Conservation (phyloP, 2,113 vertebrate genomes). For the Cariama cristata region DNA sequence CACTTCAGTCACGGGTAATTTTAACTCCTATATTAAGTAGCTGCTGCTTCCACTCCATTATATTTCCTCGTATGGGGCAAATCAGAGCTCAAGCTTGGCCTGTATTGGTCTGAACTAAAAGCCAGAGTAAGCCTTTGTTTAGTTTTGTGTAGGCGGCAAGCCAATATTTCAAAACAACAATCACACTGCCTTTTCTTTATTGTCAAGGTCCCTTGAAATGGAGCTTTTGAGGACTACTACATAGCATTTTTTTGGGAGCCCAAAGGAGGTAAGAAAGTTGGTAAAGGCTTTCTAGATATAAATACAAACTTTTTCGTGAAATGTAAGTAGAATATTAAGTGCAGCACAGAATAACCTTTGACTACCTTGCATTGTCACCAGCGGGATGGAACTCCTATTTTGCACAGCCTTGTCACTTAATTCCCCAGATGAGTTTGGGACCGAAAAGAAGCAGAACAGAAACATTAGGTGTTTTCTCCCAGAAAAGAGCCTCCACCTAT, state of each 20-base stretch:
- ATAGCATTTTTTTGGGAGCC: background rate
- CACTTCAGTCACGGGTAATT: constrained; percentile 92
- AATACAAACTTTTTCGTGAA: background rate
- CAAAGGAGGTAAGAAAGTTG: constrained; percentile 39
- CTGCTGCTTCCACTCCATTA: constrained; percentile 84
- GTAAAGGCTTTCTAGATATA: constrained; percentile 45
- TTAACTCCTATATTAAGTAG: constrained; percentile 91
- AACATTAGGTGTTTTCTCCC: background rate
- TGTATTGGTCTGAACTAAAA: constrained; percentile 72
- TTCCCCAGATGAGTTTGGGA: background rate
- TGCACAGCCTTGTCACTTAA: background rate
- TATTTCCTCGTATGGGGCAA: constrained; percentile 86
- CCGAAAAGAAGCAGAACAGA: background rate
- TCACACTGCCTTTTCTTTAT: constrained; percentile 74
- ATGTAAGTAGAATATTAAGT: constrained; percentile 10
- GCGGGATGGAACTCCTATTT: background rate
- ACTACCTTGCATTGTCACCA: background rate
- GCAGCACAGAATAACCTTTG: background rate
- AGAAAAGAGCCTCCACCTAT: background rate
- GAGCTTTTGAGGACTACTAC: constrained; percentile 61
- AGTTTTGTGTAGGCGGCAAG: constrained; percentile 72
- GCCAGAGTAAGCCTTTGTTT: constrained; percentile 78
- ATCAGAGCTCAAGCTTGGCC: constrained; percentile 74
- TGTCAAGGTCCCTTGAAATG: constrained; percentile 64
- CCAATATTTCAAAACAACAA: constrained; percentile 80